These are phyloP conservation scores for Pheosia gnoma DNA, from an alignment of 2,888 invertebrate genomes.

Conservation along the genomic window DNA sequence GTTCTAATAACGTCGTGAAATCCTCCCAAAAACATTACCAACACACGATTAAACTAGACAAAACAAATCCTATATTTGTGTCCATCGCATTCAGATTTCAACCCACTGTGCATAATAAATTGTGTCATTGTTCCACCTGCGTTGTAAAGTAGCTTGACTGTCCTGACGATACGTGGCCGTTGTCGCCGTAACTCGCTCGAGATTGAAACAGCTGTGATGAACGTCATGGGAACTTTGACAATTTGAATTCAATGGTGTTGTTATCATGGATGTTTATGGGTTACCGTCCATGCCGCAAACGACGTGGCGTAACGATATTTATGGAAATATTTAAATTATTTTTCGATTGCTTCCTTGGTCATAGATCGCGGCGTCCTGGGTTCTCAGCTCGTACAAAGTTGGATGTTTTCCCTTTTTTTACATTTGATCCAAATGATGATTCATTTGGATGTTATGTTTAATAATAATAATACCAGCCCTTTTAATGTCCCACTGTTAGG, in stretches of 20 bases:
- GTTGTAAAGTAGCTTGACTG: conserved; percentile 39
- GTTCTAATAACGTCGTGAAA: background rate
- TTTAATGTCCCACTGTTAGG: too few relatives aligned
- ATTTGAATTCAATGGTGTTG: conserved; percentile 35
- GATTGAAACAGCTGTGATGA: conserved; percentile 25
- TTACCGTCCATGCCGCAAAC: background rate
- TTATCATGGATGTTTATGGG: conserved; percentile 1
- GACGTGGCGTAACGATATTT: conserved; percentile 1
- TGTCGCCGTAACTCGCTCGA: conserved; percentile 23
- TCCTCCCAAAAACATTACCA: background rate
- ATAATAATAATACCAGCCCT: too few relatives aligned
- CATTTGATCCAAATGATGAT: too few relatives aligned
- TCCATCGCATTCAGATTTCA: conserved; percentile 14
- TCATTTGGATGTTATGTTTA: too few relatives aligned
- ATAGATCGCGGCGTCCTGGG: too few relatives aligned
- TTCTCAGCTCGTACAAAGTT: too few relatives aligned
- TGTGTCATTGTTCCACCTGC: conserved; percentile 38
- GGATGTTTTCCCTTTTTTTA: too few relatives aligned
- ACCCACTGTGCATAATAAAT: conserved; percentile 36
- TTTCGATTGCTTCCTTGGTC: background rate
- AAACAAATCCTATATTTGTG: conserved; percentile 21
- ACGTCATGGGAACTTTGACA: conserved; percentile 30
- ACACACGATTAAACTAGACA: conserved; percentile 6
- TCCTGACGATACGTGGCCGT: conserved; percentile 32
- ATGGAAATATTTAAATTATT: background rate